These are phyloP conservation scores for Anguilla pacifica DNA, from an alignment of 2,797 vertebrate species.

Conservation along the genomic window DNA sequence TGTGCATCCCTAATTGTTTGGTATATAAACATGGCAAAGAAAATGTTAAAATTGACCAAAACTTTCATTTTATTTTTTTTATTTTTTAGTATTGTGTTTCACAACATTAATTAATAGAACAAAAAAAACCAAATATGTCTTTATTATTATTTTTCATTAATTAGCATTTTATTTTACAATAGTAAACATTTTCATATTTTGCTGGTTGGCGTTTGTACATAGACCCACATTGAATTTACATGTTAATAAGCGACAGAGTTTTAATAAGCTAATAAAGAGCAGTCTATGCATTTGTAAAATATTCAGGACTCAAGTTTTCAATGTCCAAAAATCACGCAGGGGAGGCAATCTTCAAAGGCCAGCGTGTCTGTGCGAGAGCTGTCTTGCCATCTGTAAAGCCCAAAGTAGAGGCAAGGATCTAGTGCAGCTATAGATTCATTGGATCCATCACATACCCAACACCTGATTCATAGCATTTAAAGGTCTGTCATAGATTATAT, in stretches of 20 bases:
- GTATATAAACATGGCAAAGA: not conserved
- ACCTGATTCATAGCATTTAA: not conserved
- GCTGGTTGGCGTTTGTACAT: not conserved
- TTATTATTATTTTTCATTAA: not conserved
- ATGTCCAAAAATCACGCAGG: not conserved
- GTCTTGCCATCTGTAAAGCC: not conserved
- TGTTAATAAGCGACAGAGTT: not conserved
- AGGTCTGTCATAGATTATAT: not conserved
- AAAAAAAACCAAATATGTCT: no score
- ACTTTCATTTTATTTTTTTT: not conserved
- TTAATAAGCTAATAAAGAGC: not conserved
- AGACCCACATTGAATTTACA: not conserved
- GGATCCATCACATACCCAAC: not conserved
- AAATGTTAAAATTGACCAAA: not conserved
- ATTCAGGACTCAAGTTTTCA: not conserved
- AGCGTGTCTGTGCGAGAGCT: not conserved
- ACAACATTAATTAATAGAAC: not conserved
- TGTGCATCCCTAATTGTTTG: not conserved
- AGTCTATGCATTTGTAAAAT: not conserved
- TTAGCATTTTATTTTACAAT: not conserved
- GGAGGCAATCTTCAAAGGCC: not conserved
- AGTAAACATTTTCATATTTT: not conserved
- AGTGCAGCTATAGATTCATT: not conserved
- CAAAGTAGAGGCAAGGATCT: not conserved
- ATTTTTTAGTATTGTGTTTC: not conserved